Percentiles rank a stretch among this genome's conserved stretches.
Conservation (phyloP, 1,140 invertebrate species). For the Episyrphus balteatus region DNA sequence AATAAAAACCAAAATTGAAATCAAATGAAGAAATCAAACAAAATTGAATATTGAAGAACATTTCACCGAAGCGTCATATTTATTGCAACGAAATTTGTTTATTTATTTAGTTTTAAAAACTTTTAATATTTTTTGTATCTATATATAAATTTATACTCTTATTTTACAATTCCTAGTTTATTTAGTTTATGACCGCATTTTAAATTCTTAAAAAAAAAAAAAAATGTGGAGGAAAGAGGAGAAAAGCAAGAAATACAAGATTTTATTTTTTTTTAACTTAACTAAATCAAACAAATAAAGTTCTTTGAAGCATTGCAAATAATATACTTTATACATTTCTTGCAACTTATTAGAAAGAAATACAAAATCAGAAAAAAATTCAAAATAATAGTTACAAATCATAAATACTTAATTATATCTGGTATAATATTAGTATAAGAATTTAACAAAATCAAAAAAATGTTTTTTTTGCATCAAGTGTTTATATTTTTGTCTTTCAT, state of each 20-base stretch:
- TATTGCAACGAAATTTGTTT: background rate
- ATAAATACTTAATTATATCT: too few relatives aligned
- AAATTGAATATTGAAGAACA: too few relatives aligned
- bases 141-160: background rate
- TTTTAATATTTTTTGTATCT: background rate
- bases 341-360: background rate
- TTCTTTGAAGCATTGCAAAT: too few relatives aligned
- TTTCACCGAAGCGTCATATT: background rate
- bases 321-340: too few relatives aligned
- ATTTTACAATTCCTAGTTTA: too few relatives aligned
- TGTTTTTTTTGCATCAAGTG: too few relatives aligned
- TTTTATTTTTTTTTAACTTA: slow-evolving; percentile 10
- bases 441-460: too few relatives aligned
- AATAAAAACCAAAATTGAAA: too few relatives aligned
- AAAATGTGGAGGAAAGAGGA: background rate
- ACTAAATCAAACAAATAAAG: too few relatives aligned
- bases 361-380: slow-evolving; percentile 13
- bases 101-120: background rate
- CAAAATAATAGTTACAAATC: background rate
- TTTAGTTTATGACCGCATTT: too few relatives aligned
- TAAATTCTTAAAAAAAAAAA: background rate
- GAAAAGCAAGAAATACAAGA: slow-evolving; percentile 11
- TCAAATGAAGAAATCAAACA: background rate
- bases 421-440: too few relatives aligned
- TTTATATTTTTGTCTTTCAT: too few relatives aligned